A percentile compares a stretch with the other conserved stretches of the same genome.
phyloP scores from a whole-genome alignment of 23 tunicate species.

The Diplosoma virens region DNA sequence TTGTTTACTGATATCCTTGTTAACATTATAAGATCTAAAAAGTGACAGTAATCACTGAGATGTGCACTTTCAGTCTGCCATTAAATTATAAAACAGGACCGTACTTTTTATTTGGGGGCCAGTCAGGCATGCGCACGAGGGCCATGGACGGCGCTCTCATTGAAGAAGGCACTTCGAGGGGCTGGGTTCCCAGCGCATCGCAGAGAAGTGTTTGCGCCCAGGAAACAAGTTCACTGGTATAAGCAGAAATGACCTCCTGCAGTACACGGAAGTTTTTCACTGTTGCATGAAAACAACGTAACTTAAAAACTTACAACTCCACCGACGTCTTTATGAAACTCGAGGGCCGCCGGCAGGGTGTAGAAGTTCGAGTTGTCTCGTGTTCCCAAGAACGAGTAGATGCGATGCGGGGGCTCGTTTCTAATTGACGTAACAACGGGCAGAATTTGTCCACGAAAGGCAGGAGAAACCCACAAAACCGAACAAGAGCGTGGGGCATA shows the following conservation, averaged over 20 bases:
- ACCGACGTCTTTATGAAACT: conserved; percentile 64
- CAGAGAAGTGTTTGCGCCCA: conserved; percentile 54
- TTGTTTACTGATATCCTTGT: too few species aligned
- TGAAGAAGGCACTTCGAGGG: conserved; percentile 47
- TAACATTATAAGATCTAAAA: too few species aligned
- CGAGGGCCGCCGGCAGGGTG: conserved; percentile 41
- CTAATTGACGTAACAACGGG: conserved; percentile 63
- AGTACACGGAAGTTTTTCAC: too few species aligned
- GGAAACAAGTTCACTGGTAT: conserved; percentile 40
- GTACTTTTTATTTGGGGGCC: conserved; percentile 7
- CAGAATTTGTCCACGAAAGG: conserved; percentile 20
- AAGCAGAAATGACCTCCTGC: conserved; percentile 37
- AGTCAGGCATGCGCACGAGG: conserved; percentile 29
- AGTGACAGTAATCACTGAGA: too few species aligned
- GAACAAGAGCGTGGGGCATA: conserved; percentile 65
- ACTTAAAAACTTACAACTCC: conserved; percentile 72
- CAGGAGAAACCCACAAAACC: conserved; percentile 65
- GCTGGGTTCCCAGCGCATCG: conserved; percentile 43
- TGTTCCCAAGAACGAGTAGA: conserved; percentile 63
- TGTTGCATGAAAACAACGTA: too few species aligned
- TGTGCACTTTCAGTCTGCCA: too few species aligned
- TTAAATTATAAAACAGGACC: neutral
- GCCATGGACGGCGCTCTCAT: conserved; percentile 89
- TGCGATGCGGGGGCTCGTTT: conserved; percentile 35
- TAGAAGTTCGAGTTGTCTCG: conserved; percentile 53